A percentile compares a stretch with the other conserved stretches of the same genome.
Conservation (phyloP, 2,113 vertebrate species). For the Platysternon megacephalum region DNA sequence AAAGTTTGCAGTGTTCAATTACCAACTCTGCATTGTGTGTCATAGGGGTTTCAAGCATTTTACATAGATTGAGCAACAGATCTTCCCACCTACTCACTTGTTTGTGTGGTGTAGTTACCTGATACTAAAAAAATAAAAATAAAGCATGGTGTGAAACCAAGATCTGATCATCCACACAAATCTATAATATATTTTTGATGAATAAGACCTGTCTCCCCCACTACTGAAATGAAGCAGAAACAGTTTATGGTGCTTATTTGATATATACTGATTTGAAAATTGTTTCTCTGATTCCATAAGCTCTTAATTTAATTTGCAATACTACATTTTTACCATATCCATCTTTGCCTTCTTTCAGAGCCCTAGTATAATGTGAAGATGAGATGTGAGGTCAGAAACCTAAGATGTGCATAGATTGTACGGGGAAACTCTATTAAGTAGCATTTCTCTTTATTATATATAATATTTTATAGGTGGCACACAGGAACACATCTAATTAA, state of each 20-base stretch:
- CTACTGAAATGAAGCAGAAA: neutral
- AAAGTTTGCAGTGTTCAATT: neutral
- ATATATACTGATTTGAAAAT: neutral
- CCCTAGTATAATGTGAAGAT: neutral
- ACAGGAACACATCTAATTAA: neutral
- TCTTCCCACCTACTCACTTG: neutral
- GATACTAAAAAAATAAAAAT: neutral
- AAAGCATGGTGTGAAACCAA: neutral
- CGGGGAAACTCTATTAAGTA: neutral
- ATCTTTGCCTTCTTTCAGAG: neutral
- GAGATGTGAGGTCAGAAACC: neutral
- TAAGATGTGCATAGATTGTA: neutral
- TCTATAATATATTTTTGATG: neutral
- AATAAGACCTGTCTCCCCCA: neutral
- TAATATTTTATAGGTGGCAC: neutral
- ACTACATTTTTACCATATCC: neutral
- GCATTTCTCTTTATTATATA: neutral
- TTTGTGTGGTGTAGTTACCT: neutral
- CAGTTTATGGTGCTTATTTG: neutral
- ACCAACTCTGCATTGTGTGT: neutral
- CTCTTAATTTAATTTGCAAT: neutral
- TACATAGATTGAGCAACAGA: neutral
- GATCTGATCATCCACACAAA: neutral
- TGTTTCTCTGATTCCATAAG: neutral
- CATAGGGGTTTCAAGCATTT: conserved; percentile 9